Conservation (phyloP, 1,140 invertebrate species). For the Drosophila nigrodunni region DNA sequence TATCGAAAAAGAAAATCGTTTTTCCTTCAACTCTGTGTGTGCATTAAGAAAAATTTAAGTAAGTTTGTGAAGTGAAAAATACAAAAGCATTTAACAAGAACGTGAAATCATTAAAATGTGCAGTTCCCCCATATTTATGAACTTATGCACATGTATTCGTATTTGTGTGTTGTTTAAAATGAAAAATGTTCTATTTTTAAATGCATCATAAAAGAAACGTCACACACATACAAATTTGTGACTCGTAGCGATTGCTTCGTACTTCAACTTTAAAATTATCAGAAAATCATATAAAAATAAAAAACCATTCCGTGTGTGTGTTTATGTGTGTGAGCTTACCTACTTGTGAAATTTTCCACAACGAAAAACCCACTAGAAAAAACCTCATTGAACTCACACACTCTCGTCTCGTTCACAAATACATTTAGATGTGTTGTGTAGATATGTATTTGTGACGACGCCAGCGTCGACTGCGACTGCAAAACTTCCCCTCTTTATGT, state of each 20-base stretch:
- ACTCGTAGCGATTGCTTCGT: slow-evolving; percentile 63
- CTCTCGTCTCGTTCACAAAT: slow-evolving; percentile 28
- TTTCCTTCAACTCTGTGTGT: slow-evolving; percentile 18
- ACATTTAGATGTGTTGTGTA: slow-evolving; percentile 7
- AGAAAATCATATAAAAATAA: slow-evolving; percentile 43
- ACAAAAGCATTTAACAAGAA: slow-evolving; percentile 34
- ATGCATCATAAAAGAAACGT: slow-evolving; percentile 55
- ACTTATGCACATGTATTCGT: slow-evolving; percentile 36
- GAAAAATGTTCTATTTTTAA: slow-evolving; percentile 82
- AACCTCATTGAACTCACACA: slow-evolving; percentile 48
- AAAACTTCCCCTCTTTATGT: slow-evolving; percentile 79
- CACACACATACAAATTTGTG: slow-evolving; percentile 29
- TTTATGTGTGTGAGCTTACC: slow-evolving; percentile 36
- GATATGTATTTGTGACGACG: slow-evolving; percentile 42
- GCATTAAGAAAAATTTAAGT: slow-evolving; percentile 35
- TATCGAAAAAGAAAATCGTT: slow-evolving; percentile 38
- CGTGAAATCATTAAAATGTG: slow-evolving; percentile 61
- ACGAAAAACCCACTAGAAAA: slow-evolving; percentile 62
- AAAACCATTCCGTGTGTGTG: slow-evolving; percentile 36
- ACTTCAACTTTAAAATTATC: slow-evolving; percentile 81
- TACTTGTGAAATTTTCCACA: slow-evolving; percentile 81
- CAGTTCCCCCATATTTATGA: slow-evolving; percentile 29
- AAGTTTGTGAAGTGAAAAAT: slow-evolving; percentile 36
- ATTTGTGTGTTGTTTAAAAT: slow-evolving; percentile 48
- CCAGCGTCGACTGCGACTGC: slow-evolving; percentile 39